phyloP scores from a whole-genome alignment of 1,140 invertebrate species.

The Hyles vespertilio region DNA sequence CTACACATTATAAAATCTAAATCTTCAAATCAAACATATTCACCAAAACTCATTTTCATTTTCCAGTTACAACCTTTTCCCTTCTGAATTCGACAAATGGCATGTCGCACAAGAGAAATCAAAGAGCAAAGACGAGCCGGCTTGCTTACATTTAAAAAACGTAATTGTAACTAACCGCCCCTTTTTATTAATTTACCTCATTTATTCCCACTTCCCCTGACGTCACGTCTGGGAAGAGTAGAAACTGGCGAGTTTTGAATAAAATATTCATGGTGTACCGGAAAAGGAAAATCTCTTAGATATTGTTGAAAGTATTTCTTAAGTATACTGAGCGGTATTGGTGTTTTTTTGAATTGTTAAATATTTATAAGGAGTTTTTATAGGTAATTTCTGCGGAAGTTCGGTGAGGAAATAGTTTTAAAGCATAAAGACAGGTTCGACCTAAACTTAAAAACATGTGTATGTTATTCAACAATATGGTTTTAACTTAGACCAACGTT shows the following conservation, averaged over 20 bases:
- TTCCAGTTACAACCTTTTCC: conserved; percentile 27
- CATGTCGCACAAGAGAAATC: conserved; percentile 71
- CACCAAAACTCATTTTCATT: conserved; percentile 11
- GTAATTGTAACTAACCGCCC: conserved; percentile 74
- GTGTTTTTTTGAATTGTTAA: no score
- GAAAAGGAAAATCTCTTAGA: conserved; percentile 8
- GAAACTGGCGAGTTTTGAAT: conserved; percentile 33
- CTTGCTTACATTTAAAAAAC: conserved; percentile 75
- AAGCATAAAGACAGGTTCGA: no score
- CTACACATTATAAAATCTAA: not conserved
- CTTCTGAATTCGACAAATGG: conserved; percentile 52
- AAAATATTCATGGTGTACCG: conserved; percentile 57
- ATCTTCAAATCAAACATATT: not conserved
- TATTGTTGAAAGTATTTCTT: no score
- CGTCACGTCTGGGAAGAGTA: conserved; percentile 48
- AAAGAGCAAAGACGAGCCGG: conserved; percentile 60
- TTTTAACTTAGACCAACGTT: no score
- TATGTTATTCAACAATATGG: no score
- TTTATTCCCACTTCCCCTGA: conserved; percentile 53
- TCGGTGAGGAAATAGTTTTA: no score
- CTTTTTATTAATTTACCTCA: conserved; percentile 73
- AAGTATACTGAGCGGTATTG: no score
- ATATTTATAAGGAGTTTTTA: no score
- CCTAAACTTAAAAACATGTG: no score
- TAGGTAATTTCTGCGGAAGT: no score